These are phyloP conservation scores for Pristionchus entomophagus DNA, from an alignment of 2,888 invertebrate species.

Conservation along the genomic window DNA sequence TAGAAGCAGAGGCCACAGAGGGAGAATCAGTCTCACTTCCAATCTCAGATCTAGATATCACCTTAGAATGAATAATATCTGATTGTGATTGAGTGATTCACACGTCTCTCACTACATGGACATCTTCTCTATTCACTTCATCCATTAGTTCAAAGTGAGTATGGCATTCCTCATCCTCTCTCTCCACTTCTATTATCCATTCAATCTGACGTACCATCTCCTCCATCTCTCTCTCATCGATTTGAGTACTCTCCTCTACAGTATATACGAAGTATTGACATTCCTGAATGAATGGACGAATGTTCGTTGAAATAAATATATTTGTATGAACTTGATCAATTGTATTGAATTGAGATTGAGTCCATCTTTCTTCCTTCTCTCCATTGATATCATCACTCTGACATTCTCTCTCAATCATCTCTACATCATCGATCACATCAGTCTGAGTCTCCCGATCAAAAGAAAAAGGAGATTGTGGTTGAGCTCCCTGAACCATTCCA, in stretches of 20 bases:
- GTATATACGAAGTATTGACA: background rate
- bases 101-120: background rate
- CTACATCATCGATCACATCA: background rate
- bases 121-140: background rate
- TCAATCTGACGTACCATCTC: background rate
- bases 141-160: background rate
- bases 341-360: background rate
- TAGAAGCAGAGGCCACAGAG: background rate
- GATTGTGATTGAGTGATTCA: background rate
- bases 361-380: background rate
- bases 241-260: background rate
- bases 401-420: background rate
- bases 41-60: background rate
- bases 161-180: background rate
- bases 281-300: background rate
- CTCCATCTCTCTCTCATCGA: background rate
- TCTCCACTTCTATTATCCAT: background rate
- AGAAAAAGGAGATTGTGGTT: background rate
- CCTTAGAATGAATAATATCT: background rate
- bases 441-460: background rate
- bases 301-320: background rate
- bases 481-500: background rate
- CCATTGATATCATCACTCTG: background rate
- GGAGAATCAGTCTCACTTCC: background rate
- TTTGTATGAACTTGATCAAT: background rate